Evolutionary conservation across 1,140 invertebrate species (phyloP).

Genomic region (Drosophila rufa): DNA sequence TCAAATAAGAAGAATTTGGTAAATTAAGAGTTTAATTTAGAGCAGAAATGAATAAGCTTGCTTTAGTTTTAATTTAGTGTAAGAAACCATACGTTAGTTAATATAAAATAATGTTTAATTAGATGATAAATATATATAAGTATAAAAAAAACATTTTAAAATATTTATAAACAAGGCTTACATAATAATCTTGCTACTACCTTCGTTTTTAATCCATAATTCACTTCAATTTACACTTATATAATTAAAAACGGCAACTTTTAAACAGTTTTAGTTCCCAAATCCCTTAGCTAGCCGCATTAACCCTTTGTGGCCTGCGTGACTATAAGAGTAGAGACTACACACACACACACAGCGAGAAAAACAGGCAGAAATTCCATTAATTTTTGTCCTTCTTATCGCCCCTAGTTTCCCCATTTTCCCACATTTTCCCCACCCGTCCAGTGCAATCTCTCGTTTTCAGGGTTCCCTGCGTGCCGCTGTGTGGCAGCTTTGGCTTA

Average conservation of each 20-base stretch:
- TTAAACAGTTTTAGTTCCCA: background rate
- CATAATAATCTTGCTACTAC: background rate
- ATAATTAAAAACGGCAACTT: slow-evolving; percentile 1
- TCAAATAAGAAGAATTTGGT: too few species aligned
- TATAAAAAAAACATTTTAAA: background rate
- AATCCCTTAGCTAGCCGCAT: background rate
- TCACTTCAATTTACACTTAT: background rate
- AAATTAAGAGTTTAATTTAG: too few species aligned
- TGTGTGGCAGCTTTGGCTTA: slow-evolving; percentile 82
- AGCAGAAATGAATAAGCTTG: too few species aligned
- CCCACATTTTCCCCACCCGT: background rate
- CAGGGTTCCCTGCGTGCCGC: slow-evolving; percentile 71
- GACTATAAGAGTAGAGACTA: slow-evolving; percentile 11
- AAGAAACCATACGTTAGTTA: too few species aligned
- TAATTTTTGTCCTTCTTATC: slow-evolving; percentile 83
- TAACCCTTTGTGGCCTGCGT: slow-evolving; percentile 25
- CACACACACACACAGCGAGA: slow-evolving; percentile 22
- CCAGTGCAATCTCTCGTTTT: slow-evolving; percentile 42
- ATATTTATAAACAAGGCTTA: background rate
- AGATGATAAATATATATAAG: too few species aligned
- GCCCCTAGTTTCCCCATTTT: slow-evolving; percentile 17
- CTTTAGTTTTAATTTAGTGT: too few species aligned
- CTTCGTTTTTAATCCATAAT: background rate
- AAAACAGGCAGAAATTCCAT: slow-evolving; percentile 82
- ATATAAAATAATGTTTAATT: too few species aligned